phyloP scores from a whole-genome alignment of 1,140 invertebrate species.

The Potamilus streckersoni region DNA sequence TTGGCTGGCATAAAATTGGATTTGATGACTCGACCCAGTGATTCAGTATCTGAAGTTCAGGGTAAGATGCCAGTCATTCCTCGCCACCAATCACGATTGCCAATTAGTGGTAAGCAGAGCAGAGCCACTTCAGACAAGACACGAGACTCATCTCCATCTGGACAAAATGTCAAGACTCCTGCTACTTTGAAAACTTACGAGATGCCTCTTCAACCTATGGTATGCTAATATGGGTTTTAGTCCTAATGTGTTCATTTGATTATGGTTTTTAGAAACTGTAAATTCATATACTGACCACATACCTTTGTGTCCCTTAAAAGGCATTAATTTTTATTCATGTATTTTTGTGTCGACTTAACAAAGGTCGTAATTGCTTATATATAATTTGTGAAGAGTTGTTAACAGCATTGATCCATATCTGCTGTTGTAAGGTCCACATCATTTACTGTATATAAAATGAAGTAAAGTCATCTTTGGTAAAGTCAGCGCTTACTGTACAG shows the following conservation, averaged over 20 bases:
- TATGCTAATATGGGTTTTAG: constrained; percentile 28
- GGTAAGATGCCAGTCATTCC: constrained; percentile 47
- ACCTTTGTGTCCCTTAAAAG: too few species aligned
- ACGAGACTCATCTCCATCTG: constrained; percentile 29
- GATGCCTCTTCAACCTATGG: constrained; percentile 60
- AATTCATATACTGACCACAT: too few species aligned
- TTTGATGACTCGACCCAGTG: constrained; percentile 22
- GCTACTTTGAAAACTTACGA: constrained; percentile 60
- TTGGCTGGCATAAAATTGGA: constrained; percentile 51
- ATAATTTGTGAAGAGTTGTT: too few species aligned
- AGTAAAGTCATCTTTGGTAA: too few species aligned
- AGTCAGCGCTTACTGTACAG: too few species aligned
- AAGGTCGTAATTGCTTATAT: too few species aligned
- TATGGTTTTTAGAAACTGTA: too few species aligned
- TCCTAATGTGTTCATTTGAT: not conserved
- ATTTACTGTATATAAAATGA: too few species aligned
- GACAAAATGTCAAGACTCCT: constrained; percentile 49
- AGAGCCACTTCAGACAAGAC: constrained; percentile 49
- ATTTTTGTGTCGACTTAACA: too few species aligned
- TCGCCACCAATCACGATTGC: constrained; percentile 35
- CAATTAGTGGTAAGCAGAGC: constrained; percentile 36
- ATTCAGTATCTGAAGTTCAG: constrained; percentile 31
- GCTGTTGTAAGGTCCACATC: too few species aligned
- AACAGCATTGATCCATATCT: too few species aligned
- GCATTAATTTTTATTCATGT: too few species aligned